Evolutionary conservation across 2,113 vertebrate species (phyloP), one percentile per base, ranked within the genome.

Genomic region (Rhineura floridana): DNA sequence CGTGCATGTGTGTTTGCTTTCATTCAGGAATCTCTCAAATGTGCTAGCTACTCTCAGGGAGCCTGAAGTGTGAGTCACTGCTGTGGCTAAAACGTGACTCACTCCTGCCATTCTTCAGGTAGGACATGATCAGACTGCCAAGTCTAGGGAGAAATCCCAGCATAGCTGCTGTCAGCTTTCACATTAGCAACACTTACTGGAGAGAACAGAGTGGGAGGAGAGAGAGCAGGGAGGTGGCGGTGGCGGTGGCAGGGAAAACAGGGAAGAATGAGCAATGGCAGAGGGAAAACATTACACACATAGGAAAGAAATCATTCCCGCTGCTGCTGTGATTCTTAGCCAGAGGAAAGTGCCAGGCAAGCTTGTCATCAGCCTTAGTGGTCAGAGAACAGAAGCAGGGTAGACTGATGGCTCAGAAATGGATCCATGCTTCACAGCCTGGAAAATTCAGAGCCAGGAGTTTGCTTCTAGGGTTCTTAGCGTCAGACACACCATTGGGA

Each of bases 21-120:
- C 81, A 83, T 83, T 44, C 36, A 83, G 72, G 81, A 88, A 77
- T 83, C 72, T 77, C 17, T 76, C 55, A 77, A 86, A 86, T 78
- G 87, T 76, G 59, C 72, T 83, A 30, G 33, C 15, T 83, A 17
- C 36, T 65, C 36, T 83, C 25, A 44, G 80, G 73, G 30, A n/a
- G 70, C 81, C 80, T 77, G 42, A 76, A 83, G 44, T 44, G 36
- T 88, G 87, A 88, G 81, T 88, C 80, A 88, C 81, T 67, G 36
- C 59, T 65, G 87, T 39, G 87, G 87, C 72, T 83, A 17, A 46
- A 83, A 77, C 36, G 72, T 88, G 87, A 88, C 62, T 83, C 87
- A 88, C 73, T 67, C 81, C 72, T 88, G 87, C 87, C 81, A 52
- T 73, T 88, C 59, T 83, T 88, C 55, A 88, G 80, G 87, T 88